Evolutionary conservation across 1,140 invertebrate species (phyloP).

Genomic region (Chironomus tepperi): DNA sequence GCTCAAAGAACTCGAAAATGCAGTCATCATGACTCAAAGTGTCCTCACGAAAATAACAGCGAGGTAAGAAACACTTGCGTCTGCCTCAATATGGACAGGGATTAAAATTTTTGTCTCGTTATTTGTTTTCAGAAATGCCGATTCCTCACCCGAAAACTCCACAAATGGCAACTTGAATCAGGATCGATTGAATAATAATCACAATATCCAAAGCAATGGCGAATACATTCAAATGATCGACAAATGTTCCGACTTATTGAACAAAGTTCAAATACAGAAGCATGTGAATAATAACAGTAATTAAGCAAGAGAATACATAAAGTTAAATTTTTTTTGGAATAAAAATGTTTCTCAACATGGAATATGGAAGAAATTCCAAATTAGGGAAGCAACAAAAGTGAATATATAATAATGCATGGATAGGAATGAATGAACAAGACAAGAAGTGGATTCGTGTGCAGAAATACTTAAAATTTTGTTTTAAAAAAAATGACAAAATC

Average conservation of each 20-base stretch:
- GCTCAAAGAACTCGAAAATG: conserved; percentile 44
- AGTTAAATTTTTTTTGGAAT: too few relatives aligned
- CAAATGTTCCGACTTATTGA: conserved; percentile 40
- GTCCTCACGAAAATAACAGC: conserved; percentile 40
- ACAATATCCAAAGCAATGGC: conserved; percentile 33
- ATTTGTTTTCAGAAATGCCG: conserved; percentile 20
- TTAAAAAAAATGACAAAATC: too few relatives aligned
- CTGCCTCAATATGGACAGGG: too few relatives aligned
- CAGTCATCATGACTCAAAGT: conserved; percentile 43
- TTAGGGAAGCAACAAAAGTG: conserved; percentile 1
- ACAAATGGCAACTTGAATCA: conserved; percentile 28
- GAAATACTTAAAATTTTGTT: too few relatives aligned
- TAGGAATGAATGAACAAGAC: too few relatives aligned
- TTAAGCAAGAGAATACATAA: background rate
- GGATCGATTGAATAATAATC: conserved; percentile 26
- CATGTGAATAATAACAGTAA: conserved; percentile 15
- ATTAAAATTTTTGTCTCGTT: background rate
- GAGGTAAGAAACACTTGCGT: conserved; percentile 30
- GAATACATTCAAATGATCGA: conserved; percentile 41
- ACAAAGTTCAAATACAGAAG: conserved; percentile 35
- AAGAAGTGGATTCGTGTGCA: too few relatives aligned
- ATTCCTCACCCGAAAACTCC: conserved; percentile 14
- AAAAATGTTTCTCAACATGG: background rate
- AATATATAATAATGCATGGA: too few relatives aligned
- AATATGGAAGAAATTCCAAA: background rate